A percentile compares a stretch with the other conserved stretches of the same genome.
phyloP scores from a whole-genome alignment of 2,797 vertebrate species.

The Neolamprologus multifasciatus region DNA sequence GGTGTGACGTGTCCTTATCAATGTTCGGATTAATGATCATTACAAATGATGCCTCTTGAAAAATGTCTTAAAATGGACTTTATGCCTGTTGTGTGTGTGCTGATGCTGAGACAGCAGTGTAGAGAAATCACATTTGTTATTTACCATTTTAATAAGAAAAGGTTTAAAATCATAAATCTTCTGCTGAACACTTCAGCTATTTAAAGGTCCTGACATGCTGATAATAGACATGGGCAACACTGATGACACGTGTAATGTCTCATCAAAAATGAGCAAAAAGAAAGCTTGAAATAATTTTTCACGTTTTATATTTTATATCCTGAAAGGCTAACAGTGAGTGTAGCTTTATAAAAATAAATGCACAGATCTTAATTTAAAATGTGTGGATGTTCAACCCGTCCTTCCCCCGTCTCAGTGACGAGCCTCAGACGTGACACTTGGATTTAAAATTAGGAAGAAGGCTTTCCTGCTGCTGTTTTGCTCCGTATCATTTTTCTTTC shows the following conservation, averaged over 20 bases:
- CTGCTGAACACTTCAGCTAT: neutral
- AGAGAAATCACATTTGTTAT: neutral
- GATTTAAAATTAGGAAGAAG: slow-evolving; percentile 45
- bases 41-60: neutral
- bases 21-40: neutral
- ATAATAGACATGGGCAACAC: neutral
- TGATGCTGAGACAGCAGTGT: neutral
- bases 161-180: neutral
- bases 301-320: neutral
- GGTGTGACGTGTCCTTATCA: neutral
- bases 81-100: neutral
- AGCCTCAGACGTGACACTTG: neutral
- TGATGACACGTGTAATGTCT: neutral
- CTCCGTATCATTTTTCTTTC: slow-evolving; percentile 39
- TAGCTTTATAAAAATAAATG: neutral
- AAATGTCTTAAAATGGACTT: neutral
- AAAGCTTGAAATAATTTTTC: neutral
- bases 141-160: neutral
- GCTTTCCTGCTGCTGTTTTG: slow-evolving; percentile 37
- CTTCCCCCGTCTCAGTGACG: neutral
- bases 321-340: neutral
- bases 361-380: neutral
- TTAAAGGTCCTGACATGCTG: neutral
- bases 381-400: neutral
- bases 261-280: neutral